Evolutionary conservation across 2,113 vertebrate genomes (phyloP).

Genomic region (Sitta europaea): DNA sequence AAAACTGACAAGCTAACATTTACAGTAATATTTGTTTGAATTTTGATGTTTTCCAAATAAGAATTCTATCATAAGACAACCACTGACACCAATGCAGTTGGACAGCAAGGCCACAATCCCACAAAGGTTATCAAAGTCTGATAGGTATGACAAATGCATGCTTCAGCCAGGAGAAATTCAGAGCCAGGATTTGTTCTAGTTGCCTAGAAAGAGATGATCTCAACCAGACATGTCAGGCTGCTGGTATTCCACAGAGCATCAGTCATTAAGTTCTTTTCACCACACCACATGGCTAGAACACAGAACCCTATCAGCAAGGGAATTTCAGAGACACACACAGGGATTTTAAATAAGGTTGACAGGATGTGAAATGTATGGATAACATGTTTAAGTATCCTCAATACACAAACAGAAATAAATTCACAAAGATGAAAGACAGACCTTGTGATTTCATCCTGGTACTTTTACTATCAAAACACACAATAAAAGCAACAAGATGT

Average conservation of each 20-base stretch:
- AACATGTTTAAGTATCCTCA: not conserved
- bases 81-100: not conserved
- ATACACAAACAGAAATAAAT: not conserved
- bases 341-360: not conserved
- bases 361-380: not conserved
- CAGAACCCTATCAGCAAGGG: not conserved
- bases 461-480: not conserved
- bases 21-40: not conserved
- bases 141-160: not conserved
- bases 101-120: not conserved
- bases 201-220: not conserved
- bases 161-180: not conserved
- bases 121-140: not conserved
- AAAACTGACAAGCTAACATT: not conserved
- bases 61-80: not conserved
- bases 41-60: not conserved
- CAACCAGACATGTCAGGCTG: not conserved
- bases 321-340: not conserved
- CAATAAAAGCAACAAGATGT: not conserved
- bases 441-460: not conserved
- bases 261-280: not conserved
- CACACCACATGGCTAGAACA: not conserved
- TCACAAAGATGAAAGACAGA: not conserved
- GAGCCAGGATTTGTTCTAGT: not conserved
- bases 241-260: not conserved